These are phyloP conservation scores for Amiota mariae DNA, from an alignment of 2,888 invertebrate species.

Conservation along the genomic window DNA sequence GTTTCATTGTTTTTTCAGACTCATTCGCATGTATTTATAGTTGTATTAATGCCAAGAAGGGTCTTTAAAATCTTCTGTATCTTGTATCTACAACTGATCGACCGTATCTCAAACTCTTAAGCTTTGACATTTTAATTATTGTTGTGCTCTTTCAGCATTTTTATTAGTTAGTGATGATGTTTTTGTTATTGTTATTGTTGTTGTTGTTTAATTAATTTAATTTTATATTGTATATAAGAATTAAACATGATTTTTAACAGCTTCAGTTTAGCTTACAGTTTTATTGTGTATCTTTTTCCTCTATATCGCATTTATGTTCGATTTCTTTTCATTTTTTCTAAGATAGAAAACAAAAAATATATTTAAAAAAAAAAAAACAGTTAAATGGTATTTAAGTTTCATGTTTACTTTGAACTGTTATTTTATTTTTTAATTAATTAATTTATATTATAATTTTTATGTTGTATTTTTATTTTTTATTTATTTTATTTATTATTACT, in stretches of 20 bases:
- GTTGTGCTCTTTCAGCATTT: constrained; percentile 32
- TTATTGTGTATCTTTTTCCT: constrained; percentile 34
- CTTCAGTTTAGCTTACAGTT: neutral
- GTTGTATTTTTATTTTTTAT: too few relatives aligned
- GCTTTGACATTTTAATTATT: constrained; percentile 38
- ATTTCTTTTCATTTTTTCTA: too few relatives aligned
- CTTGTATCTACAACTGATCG: constrained; percentile 1
- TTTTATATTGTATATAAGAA: constrained; percentile 5
- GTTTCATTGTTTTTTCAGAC: too few relatives aligned
- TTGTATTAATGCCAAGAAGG: too few relatives aligned
- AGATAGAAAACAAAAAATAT: too few relatives aligned
- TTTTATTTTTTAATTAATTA: too few relatives aligned
- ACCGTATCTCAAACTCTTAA: too few relatives aligned
- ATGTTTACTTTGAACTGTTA: neutral
- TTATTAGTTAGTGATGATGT: constrained; percentile 31
- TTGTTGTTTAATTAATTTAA: constrained; percentile 22
- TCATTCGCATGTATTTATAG: too few relatives aligned
- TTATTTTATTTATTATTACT: too few relatives aligned
- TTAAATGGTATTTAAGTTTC: constrained; percentile 9
- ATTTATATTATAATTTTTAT: too few relatives aligned
- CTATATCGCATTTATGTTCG: constrained; percentile 39
- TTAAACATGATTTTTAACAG: constrained; percentile 51
- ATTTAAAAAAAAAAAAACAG: too few relatives aligned
- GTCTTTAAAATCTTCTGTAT: neutral
- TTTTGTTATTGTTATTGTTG: constrained; percentile 31